A percentile compares a stretch with the other conserved stretches of the same genome.
These are phyloP conservation scores for Motacilla tschutschensis DNA, from an alignment of 2,113 vertebrate genomes.

Conservation along the genomic window DNA sequence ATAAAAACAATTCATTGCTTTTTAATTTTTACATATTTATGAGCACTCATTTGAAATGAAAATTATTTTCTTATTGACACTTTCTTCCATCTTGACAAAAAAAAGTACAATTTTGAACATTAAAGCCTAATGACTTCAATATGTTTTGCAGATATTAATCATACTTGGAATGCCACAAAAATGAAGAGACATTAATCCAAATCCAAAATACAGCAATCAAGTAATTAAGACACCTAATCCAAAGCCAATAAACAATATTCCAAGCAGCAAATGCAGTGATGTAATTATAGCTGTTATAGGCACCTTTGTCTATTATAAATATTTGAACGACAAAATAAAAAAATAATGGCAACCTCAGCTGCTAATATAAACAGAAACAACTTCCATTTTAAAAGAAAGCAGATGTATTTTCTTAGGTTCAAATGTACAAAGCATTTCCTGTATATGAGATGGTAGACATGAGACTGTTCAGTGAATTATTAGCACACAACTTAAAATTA, in stretches of 20 bases:
- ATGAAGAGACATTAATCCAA: neutral
- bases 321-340: conserved; percentile 47
- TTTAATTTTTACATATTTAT: conserved; percentile 52
- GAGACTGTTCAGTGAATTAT: neutral
- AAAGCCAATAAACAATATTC: conserved; percentile 18
- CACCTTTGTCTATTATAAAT: conserved; percentile 24
- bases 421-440: neutral
- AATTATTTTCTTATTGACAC: conserved; percentile 44
- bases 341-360: conserved; percentile 1
- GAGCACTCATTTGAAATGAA: conserved; percentile 41
- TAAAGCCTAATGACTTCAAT: conserved; percentile 26
- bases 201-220: conserved; percentile 3
- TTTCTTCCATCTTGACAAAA: conserved; percentile 21
- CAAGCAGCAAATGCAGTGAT: conserved; percentile 9
- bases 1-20: conserved; percentile 32
- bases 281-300: conserved; percentile 2
- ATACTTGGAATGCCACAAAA: conserved; percentile 12
- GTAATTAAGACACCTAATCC: conserved; percentile 50
- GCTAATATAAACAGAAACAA: neutral
- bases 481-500: neutral
- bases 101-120: neutral
- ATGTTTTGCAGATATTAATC: conserved; percentile 10
- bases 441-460: neutral
- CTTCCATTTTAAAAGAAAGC: conserved; percentile 23
- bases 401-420: neutral